Evolutionary conservation across 1,140 invertebrate species (phyloP).

Genomic region (Bombus impatiens): DNA sequence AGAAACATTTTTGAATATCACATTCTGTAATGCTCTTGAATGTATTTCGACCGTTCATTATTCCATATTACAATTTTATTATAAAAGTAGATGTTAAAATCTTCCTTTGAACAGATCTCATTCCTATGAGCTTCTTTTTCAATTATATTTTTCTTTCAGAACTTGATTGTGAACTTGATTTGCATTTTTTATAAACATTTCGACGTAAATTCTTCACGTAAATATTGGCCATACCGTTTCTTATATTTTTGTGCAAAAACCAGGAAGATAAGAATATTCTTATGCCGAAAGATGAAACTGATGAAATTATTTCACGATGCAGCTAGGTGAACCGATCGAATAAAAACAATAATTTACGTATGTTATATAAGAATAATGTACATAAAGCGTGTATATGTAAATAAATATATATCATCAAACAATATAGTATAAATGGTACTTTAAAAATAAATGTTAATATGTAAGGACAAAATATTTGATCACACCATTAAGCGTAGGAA

Average conservation of each 20-base stretch:
- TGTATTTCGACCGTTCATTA: not conserved
- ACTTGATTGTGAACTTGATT: not conserved
- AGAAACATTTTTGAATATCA: not conserved
- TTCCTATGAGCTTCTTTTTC: not conserved
- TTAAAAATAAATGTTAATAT: conserved; percentile 30
- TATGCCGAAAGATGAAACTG: not conserved
- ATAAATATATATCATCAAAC: conserved; percentile 46
- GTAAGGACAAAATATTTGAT: conserved; percentile 15
- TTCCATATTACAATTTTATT: not conserved
- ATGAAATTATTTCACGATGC: conserved; percentile 9
- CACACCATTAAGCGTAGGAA: not conserved
- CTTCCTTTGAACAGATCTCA: not conserved
- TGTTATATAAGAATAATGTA: conserved; percentile 37
- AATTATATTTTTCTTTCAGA: not conserved
- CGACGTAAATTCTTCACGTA: not conserved
- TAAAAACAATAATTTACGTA: conserved; percentile 24
- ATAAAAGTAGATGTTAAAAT: not conserved
- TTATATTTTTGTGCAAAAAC: not conserved
- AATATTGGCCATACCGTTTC: not conserved
- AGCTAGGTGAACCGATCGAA: conserved; percentile 11
- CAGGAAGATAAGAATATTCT: not conserved
- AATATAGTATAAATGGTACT: conserved; percentile 30
- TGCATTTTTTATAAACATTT: conserved; percentile 12
- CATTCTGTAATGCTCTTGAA: not conserved
- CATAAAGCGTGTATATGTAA: conserved; percentile 47